Conservation (phyloP, 2,888 invertebrate species). For the Chrysolina americana region DNA sequence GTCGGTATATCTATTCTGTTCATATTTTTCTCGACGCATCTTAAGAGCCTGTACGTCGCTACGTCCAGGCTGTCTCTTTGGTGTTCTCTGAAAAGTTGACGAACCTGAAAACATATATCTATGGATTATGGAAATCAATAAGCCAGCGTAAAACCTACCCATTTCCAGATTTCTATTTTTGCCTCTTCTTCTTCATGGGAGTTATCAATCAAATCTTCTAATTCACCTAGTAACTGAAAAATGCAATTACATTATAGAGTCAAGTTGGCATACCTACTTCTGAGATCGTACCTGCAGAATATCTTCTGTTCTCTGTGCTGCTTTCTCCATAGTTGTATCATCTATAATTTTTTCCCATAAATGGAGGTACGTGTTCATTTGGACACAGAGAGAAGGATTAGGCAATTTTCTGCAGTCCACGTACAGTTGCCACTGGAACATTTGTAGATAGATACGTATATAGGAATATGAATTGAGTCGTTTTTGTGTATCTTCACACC, state of each 20-base stretch:
- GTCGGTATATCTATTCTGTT: constrained; percentile 69
- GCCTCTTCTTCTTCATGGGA: constrained; percentile 52
- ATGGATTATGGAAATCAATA: constrained; percentile 6
- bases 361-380: constrained; percentile 73
- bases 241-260: neutral
- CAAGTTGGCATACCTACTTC: neutral
- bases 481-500: no score
- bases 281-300: constrained; percentile 58
- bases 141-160: constrained; percentile 46
- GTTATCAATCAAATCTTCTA: constrained; percentile 62
- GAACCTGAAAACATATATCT: constrained; percentile 61
- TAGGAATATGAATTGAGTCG: neutral
- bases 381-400: constrained; percentile 69
- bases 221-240: constrained; percentile 59
- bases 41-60: constrained; percentile 70
- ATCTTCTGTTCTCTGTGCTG: constrained; percentile 68
- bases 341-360: constrained; percentile 70
- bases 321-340: constrained; percentile 66
- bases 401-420: constrained; percentile 73
- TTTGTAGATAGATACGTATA: neutral
- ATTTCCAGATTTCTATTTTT: constrained; percentile 59
- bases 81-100: constrained; percentile 67
- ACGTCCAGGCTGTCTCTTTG: constrained; percentile 69
- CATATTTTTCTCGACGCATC: constrained; percentile 70
- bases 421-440: constrained; percentile 71